phyloP scores from a whole-genome alignment of 2,888 invertebrate genomes.

The Amaurobius ferox region DNA sequence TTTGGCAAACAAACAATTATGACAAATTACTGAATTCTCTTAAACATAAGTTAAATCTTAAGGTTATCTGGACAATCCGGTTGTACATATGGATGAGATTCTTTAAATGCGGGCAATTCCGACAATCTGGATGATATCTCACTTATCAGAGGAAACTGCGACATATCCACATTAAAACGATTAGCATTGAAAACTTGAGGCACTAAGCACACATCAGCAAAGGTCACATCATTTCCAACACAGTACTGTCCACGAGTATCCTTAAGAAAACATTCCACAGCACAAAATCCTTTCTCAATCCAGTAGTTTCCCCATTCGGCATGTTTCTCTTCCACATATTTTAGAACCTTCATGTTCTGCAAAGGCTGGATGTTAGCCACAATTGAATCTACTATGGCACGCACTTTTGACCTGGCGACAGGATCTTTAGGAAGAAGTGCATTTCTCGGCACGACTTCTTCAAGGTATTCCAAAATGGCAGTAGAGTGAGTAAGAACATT shows the following conservation, averaged over 20 bases:
- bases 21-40: too few relatives aligned
- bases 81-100: conserved; percentile 93
- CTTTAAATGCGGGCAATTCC: conserved; percentile 92
- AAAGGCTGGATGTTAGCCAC: conserved; percentile 96
- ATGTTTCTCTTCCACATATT: conserved; percentile 84
- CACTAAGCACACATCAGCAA: conserved; percentile 96
- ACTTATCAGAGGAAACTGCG: conserved; percentile 81
- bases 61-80: conserved; percentile 82
- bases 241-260: conserved; percentile 93
- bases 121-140: conserved; percentile 91
- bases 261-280: conserved; percentile 87
- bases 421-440: conserved; percentile 93
- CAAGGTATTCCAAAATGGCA: conserved; percentile 94
- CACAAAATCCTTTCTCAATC: conserved; percentile 90
- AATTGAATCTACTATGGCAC: conserved; percentile 94
- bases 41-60: too few relatives aligned
- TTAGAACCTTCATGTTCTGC: conserved; percentile 92
- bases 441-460: conserved; percentile 91
- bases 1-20: too few relatives aligned
- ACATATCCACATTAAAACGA: conserved; percentile 73
- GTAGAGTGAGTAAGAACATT: conserved; percentile 34
- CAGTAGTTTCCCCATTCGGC: conserved; percentile 95
- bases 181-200: conserved; percentile 83
- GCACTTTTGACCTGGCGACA: conserved; percentile 89
- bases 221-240: conserved; percentile 93